Evolutionary conservation across 2,888 invertebrate species (phyloP).

Genomic region (Petrolisthes cinctipes): DNA sequence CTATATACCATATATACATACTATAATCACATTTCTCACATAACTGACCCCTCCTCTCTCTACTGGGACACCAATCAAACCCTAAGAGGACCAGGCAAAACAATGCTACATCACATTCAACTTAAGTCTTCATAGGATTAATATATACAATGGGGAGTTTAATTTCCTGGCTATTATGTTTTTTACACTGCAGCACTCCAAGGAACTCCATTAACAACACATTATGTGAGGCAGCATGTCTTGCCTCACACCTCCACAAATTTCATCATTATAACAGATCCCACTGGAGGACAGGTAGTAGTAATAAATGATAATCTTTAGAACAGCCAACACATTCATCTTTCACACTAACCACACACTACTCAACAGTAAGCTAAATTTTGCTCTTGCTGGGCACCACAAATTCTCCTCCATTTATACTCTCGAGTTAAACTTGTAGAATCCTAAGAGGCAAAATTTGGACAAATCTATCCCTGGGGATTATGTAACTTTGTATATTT

Average conservation of each 20-base stretch:
- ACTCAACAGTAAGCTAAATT: conserved; percentile 53
- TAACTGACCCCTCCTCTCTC: conserved; percentile 34
- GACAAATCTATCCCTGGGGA: conserved; percentile 49
- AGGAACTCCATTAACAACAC: conserved; percentile 37
- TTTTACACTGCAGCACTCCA: conserved; percentile 33
- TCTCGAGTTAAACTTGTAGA: conserved; percentile 34
- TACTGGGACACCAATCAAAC: conserved; percentile 57
- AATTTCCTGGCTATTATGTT: conserved; percentile 10
- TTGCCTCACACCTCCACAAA: conserved; percentile 54
- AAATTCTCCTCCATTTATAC: conserved; percentile 51
- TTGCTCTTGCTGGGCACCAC: conserved; percentile 45
- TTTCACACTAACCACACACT: conserved; percentile 52
- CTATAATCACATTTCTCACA: conserved; percentile 52
- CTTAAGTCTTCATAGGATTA: conserved; percentile 44
- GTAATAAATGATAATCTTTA: conserved; percentile 27
- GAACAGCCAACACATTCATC: conserved; percentile 53
- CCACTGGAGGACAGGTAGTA: conserved; percentile 37
- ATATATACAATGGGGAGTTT: conserved; percentile 52
- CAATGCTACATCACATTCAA: conserved; percentile 55
- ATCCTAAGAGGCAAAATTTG: conserved; percentile 50
- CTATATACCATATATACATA: conserved; percentile 57
- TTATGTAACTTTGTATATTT: conserved; percentile 46
- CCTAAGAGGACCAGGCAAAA: conserved; percentile 52
- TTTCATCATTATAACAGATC: conserved; percentile 20
- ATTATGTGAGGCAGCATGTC: conserved; percentile 47